Percentiles rank a stretch among this genome's conserved stretches.
Conservation (phyloP, 2,797 vertebrate genomes). For the Ficedula albicollis region DNA sequence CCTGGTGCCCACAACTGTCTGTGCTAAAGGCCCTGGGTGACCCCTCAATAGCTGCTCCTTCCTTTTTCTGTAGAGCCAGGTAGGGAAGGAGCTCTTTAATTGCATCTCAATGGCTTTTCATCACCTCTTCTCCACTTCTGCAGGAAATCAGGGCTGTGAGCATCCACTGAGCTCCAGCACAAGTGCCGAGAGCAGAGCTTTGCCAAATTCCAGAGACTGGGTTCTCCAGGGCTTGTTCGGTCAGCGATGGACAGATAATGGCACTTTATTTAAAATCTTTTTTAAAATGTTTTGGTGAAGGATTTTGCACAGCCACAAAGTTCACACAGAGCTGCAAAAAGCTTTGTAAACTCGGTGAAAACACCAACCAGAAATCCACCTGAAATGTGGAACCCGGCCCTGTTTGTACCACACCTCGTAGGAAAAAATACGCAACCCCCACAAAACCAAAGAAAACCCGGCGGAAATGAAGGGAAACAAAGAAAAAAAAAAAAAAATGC, state of each 20-base stretch:
- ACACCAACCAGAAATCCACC: not conserved
- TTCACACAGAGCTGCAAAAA: not conserved
- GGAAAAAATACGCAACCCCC: fast-evolving
- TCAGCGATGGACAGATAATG: not conserved
- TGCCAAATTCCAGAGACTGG: not conserved
- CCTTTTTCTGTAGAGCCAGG: not conserved
- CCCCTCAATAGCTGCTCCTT: not conserved
- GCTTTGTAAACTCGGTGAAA: not conserved
- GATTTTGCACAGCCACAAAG: not conserved
- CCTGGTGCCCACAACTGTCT: fast-evolving
- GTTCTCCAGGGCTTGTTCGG: not conserved
- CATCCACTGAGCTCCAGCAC: not conserved
- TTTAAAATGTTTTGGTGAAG: not conserved
- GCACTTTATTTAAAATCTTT: not conserved
- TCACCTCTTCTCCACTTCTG: not conserved
- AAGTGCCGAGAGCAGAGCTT: not conserved
- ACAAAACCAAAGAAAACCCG: fast-evolving
- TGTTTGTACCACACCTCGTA: fast-evolving
- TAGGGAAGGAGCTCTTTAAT: not conserved
- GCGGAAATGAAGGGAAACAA: not conserved
- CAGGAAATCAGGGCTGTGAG: not conserved
- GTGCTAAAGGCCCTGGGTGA: not conserved
- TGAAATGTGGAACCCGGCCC: fast-evolving
- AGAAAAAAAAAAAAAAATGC: fast-evolving
- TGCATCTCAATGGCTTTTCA: not conserved